A percentile compares a stretch with the other conserved stretches of the same genome.
These are phyloP conservation scores for Gymnocypris eckloni DNA, from an alignment of 2,797 vertebrate species.

Conservation along the genomic window DNA sequence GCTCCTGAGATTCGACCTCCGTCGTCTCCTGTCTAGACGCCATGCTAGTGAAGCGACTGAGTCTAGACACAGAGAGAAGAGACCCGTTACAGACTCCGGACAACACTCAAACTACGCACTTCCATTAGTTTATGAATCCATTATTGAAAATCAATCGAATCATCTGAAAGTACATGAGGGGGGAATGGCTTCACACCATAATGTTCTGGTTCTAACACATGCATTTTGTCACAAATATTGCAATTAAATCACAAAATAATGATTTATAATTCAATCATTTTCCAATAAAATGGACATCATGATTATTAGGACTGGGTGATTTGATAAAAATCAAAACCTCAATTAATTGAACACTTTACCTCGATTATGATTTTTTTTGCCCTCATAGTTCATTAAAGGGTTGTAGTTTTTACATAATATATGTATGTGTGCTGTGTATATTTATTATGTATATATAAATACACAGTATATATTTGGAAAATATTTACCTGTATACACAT, in stretches of 20 bases:
- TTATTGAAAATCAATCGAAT: neutral
- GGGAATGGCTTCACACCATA: neutral
- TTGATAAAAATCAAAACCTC: no score
- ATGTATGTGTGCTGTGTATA: no score
- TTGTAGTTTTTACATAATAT: no score
- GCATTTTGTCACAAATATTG: neutral
- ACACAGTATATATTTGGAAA: no score
- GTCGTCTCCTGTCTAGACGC: conserved; percentile 95
- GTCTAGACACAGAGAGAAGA: conserved; percentile 84
- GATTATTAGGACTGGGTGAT: neutral
- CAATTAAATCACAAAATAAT: neutral
- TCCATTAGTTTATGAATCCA: neutral
- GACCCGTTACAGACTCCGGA: neutral
- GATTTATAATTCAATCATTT: neutral
- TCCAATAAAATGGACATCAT: neutral
- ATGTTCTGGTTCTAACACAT: neutral
- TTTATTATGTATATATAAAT: no score
- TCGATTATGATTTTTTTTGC: no score
- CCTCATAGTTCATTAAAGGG: no score
- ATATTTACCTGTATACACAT: no score
- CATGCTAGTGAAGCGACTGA: conserved; percentile 96
- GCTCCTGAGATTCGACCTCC: conserved; percentile 78
- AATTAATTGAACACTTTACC: no score
- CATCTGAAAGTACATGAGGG: neutral
- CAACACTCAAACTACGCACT: neutral